Percentiles rank a stretch among this genome's conserved stretches.
phyloP scores from a whole-genome alignment of 2,888 invertebrate species.

The Drosophila merina region DNA sequence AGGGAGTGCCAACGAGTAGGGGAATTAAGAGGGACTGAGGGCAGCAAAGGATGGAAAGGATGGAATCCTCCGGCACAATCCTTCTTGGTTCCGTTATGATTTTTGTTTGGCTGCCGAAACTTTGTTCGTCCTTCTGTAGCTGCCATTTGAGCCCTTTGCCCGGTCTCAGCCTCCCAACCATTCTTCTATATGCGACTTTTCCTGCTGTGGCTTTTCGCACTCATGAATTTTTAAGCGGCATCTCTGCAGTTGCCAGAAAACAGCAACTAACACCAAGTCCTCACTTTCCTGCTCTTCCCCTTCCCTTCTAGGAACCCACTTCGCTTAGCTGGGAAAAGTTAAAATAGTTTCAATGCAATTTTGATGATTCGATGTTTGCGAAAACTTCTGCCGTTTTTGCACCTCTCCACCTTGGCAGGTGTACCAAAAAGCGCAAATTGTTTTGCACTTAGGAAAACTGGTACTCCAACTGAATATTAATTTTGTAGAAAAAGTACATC shows the following conservation, averaged over 20 bases:
- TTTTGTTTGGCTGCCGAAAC: conserved; percentile 50
- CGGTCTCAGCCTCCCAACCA: background rate
- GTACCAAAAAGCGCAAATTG: conserved; percentile 27
- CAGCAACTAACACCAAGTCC: conserved; percentile 61
- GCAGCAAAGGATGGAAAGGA: conserved; percentile 3
- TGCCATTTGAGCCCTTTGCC: conserved; percentile 19
- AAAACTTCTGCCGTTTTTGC: conserved; percentile 11
- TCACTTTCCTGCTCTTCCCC: conserved; percentile 6
- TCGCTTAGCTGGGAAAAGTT: conserved; percentile 55
- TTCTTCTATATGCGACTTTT: conserved; percentile 35
- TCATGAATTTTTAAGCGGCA: conserved; percentile 76
- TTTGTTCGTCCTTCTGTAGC: conserved; percentile 36
- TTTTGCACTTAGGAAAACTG: conserved; percentile 10
- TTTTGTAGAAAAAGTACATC: background rate
- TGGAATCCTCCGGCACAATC: conserved; percentile 29
- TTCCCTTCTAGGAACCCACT: background rate
- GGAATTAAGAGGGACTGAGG: conserved; percentile 1
- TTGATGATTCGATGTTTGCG: conserved; percentile 73
- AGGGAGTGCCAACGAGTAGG: background rate
- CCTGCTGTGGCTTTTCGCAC: conserved; percentile 70
- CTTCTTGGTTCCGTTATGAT: conserved; percentile 48
- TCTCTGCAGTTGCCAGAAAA: conserved; percentile 66
- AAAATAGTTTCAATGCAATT: conserved; percentile 76
- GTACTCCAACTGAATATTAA: background rate
- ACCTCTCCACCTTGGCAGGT: conserved; percentile 19